Evolutionary conservation across 1,140 invertebrate species (phyloP), one percentile per base, ranked within the genome.

Genomic region (Hermetia illucens): DNA sequence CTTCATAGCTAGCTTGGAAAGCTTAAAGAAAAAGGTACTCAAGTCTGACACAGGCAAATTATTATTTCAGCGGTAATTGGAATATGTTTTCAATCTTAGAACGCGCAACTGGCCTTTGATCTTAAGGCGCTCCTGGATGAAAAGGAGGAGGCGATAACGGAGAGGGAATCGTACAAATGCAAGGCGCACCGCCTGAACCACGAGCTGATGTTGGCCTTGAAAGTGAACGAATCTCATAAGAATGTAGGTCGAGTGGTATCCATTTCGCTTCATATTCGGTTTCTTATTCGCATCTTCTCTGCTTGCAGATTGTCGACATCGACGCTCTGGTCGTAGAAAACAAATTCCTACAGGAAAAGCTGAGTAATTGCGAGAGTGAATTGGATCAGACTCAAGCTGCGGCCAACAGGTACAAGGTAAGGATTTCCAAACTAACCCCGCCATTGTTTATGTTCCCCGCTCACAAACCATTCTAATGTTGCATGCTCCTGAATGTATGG

Each of bases 101-200:
- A 61, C 40, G 58, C 52, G 21, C 57, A 63, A 40, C 30, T 60
- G 24, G 52, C 56, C 8, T 62, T 72, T 19, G 84, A 91, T 63
- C 64, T 89, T 15, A 74, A 83, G 51, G 63, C 68, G 30, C 71
- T 87, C 16, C 58, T 90, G 22, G 86, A 90, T 66, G 85, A 90
- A 54, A 88, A 89, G 58, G 82, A 88, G 51, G 87, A 90, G 48
- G 54, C 86, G 15, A 72, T 81, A 16, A 77, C 71, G 10, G 83
- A 89, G 53, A 64, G 83, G 42, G 83, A 89, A 62, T 79, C 78
- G n/a, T 86, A 84, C 47, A 82, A 82, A 54, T 82, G 72, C 44
- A 90, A 91, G 62, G 78, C 82, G 12, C 81, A 86, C 52, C 64
- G 83, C 22, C 67, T 90, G 3, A 90, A 89, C 60, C 74, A 82